Evolutionary conservation across 2,888 invertebrate species (phyloP), one percentile per base, ranked within the genome.

Genomic region (Operophtera brumata): DNA sequence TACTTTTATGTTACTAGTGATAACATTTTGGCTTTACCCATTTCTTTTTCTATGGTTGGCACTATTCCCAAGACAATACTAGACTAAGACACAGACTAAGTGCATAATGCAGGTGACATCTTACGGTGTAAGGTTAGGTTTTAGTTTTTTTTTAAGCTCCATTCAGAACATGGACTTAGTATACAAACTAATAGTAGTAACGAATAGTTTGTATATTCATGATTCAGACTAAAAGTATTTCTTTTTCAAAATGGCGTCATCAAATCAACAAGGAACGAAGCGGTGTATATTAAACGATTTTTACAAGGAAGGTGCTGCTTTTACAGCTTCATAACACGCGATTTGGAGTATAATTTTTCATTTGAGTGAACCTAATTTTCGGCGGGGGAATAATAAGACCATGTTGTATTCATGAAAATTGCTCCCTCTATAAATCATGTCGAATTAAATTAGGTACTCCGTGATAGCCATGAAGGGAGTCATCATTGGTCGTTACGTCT

Each of bases 341-440:
- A 62, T 59, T 62, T 50, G 43, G 46, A 54, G 54, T 57, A 62
- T 56, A 60, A 60, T 63, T 57, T 65, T 63, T 65, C 63, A 56
- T 59, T 59, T 57, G 44, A 48, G 37, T 54, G 54, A 62, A 64
- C 57, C 58, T 60, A 61, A 63, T 62, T 65, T 62, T 57, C 57
- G 45, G 58, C 52, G 44, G 44, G 59, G 45, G 57, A 57, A 55
- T 58, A 59, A 58, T 57, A 47, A 48, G 41, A 58, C 47, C 37
- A 43, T 56, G 55, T 49, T 52, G 59, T 57, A 57, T 62, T 62
- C 59, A 56, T 59, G 64, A 59, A 57, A 57, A 59, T 59, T 36
- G 55, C 37, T 34, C 30, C 35, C 55, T 46, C 56, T 45, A 62
- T 65, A 65, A 62, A 61, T 62, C 57, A 61, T 52, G 48, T 53